Base-by-base conservation (phyloP, 2,797 vertebrate genomes). In the Epinephelus coioides region DNA sequence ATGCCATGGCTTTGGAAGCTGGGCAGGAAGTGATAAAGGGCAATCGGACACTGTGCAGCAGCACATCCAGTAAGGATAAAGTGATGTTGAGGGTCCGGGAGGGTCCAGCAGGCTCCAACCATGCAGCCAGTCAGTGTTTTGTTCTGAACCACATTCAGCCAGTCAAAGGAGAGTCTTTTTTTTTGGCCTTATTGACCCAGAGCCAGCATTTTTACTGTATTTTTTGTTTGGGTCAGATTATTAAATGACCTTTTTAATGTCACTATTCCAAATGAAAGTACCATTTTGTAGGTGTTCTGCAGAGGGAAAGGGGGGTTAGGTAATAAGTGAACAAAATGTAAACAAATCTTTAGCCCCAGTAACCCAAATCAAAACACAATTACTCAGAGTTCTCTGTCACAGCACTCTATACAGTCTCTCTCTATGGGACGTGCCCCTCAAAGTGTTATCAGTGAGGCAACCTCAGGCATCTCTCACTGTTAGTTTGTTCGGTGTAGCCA, bases 11-110 rank as follows among this genome's bases (percentile, higher is more conserved):
- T 50, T 49, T 51, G 85, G 86, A 89, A 90, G 66, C 85, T 65
- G 73, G 78, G 61, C 73, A 83, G 90, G 86, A 94, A 89, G 81
- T 86, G 94, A 94, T 93, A 92, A 85, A 78, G 71, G 69, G 79
- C 76, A 82, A 85, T 79, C 34, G n/a, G 69, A 73, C 79, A 72
- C 62, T 50, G 65, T 79, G 73, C 84, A 82, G 78, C 34, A 2
- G 68, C 73, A 15, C 76, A 55, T 83, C 47, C 69, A 70, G 72
- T 21, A 12, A 82, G 56, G 68, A 76, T 75, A 86, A 63, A 72
- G 66, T 59, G 38, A 60, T 79, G 69, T 59, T 63, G 51, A 82
- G 18, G 64, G 50, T 64, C 73, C 43, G 15, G 55, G 51, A 82
- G 18, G 64, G 50, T 64, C 73, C 43, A n/a, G 55, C 63, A 34